A percentile compares a stretch with the other conserved stretches of the same genome.
Conservation (phyloP, 2,113 vertebrate genomes). For the Cyanistes caeruleus region DNA sequence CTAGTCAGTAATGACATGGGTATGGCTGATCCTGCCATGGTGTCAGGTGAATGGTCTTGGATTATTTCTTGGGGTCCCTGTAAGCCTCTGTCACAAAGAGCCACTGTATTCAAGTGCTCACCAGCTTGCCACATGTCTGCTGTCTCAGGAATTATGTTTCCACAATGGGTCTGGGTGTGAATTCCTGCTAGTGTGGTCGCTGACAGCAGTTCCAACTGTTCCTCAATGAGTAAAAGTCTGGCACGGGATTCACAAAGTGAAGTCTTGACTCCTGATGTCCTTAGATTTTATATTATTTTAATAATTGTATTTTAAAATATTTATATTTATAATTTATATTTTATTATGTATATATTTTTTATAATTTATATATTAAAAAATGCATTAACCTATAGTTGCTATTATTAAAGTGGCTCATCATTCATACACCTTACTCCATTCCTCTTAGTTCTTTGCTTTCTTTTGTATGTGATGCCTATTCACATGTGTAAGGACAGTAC, state of each 20-base stretch:
- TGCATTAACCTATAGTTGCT: background rate
- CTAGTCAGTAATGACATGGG: background rate
- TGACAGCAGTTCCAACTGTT: background rate
- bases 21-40: background rate
- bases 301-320: background rate
- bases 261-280: background rate
- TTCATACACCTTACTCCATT: background rate
- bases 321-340: too few species aligned
- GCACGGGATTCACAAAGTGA: background rate
- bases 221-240: background rate
- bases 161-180: background rate
- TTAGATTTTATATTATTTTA: background rate
- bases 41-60: background rate
- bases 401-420: background rate
- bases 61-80: background rate
- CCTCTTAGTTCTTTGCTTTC: background rate
- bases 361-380: background rate
- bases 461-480: background rate
- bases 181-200: background rate
- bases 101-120: background rate
- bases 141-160: background rate
- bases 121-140: background rate
- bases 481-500: background rate
- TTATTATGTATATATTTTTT: background rate
- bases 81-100: background rate